Conservation (phyloP, 2,888 invertebrate species). For the Caprella mutica region DNA sequence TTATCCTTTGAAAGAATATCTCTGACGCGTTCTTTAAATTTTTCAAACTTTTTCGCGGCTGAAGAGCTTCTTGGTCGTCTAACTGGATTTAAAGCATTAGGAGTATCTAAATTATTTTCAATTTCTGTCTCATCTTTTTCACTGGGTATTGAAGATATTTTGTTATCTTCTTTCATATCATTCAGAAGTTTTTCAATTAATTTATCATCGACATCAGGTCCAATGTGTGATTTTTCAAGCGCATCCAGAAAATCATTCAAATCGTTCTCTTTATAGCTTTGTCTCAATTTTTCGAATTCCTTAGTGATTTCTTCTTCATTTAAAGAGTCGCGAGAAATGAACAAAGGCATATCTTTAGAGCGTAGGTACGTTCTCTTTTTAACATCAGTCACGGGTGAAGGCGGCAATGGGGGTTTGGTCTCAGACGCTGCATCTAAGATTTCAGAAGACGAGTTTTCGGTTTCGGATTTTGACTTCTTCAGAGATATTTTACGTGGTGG, state of each 20-base stretch:
- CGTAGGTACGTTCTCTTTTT: slow-evolving; percentile 16
- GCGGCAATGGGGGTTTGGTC: slow-evolving; percentile 25
- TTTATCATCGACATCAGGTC: slow-evolving; percentile 24
- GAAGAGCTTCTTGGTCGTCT: slow-evolving; percentile 5
- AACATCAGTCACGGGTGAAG: slow-evolving; percentile 20
- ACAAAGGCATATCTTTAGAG: slow-evolving; percentile 21
- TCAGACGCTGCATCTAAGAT: slow-evolving; percentile 5
- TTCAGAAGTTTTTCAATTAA: slow-evolving; percentile 20
- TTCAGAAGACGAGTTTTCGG: background rate
- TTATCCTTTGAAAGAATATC: slow-evolving; percentile 18
- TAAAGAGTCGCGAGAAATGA: slow-evolving; percentile 30
- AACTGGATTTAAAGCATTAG: background rate
- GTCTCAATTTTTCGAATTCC: slow-evolving; percentile 22
- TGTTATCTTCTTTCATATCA: slow-evolving; percentile 19
- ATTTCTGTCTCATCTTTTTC: background rate
- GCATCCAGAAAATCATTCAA: slow-evolving; percentile 30
- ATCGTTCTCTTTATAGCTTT: slow-evolving; percentile 28
- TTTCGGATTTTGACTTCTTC: background rate
- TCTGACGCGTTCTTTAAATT: slow-evolving; percentile 25
- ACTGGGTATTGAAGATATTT: background rate
- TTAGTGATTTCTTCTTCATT: slow-evolving; percentile 25
- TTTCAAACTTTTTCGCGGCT: slow-evolving; percentile 20
- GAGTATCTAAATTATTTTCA: background rate
- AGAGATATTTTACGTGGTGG: background rate
- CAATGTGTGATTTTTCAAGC: slow-evolving; percentile 21